Base-by-base conservation (phyloP, 92 coral and sea anemone genomes). In the Porites lobata region DNA sequence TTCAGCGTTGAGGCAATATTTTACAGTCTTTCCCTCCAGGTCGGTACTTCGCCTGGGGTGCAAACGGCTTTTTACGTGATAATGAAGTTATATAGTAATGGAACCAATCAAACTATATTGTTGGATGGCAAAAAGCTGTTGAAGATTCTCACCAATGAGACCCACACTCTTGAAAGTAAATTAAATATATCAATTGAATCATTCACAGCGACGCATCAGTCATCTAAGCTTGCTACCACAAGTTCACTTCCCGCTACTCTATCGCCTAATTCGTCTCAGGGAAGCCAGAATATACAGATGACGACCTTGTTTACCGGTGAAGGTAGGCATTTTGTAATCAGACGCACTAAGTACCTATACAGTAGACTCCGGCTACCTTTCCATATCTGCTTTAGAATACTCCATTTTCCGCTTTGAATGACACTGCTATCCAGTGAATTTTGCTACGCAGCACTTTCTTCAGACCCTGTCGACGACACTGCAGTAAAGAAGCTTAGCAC, bases 21-120 rank as follows among this genome's bases (percentile, higher is more conserved):
- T 78, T 95, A 91, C 79, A 83, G 89, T 69, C 87, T 95, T 72
- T 78, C 94, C 24, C 64, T 90, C 50, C 70, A 80, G 89, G 73
- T 74, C 62, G 83, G 83, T 1, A 56, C 69, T 9, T 65, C 85
- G 58, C 21, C 69, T 17, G 71, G 67, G 43, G 76, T 95, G 17
- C 80, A 86, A 58, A 89, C 96, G 47, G 93, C 94, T 18, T 79
- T 95, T 88, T 95, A 91, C 85, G 94, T 87, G 57, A 86, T 86
- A 13, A 70, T 91, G 70, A 86, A 93, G 70, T 86, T 88, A 8
- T 18, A 15, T 54, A 77, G 19, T 58, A 80, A 84, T 72, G 96
- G 94, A 26, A 75, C 84, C 75, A 91, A 93, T 75, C 87, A 72
- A 21, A 95, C 96, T 13, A 63, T 66, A 29, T 89, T 91, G 6